These are phyloP conservation scores for Otis tarda DNA, from an alignment of 2,113 vertebrate species.

Conservation along the genomic window DNA sequence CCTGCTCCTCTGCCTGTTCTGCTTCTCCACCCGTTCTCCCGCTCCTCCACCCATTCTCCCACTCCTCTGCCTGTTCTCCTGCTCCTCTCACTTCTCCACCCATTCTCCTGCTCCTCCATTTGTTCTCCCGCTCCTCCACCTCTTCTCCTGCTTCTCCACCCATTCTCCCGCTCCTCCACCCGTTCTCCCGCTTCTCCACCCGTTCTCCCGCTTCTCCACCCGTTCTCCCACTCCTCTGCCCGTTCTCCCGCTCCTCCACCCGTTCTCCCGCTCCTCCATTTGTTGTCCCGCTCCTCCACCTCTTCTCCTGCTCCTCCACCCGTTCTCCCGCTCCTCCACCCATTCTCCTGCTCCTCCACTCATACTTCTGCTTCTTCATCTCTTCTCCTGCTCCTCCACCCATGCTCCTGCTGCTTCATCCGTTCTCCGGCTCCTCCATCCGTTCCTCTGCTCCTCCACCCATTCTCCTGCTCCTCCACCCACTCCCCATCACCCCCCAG, in stretches of 20 bases:
- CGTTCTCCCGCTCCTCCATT: neutral
- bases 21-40: neutral
- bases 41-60: neutral
- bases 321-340: neutral
- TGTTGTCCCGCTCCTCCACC: neutral
- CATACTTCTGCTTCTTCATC: no score
- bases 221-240: neutral
- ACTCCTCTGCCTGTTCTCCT: neutral
- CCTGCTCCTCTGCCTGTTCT: neutral
- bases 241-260: neutral
- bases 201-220: neutral
- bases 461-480: neutral
- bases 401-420: neutral
- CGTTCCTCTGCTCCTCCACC: neutral
- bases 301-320: no score
- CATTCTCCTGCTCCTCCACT: neutral
- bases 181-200: neutral
- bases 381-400: neutral
- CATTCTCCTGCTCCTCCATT: neutral
- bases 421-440: neutral
- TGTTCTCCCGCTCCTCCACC: neutral
- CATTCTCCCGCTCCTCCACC: no score
- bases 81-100: neutral
- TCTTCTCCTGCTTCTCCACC: neutral
- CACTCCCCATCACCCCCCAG: neutral